These are phyloP conservation scores for Sepioteuthis lessoniana DNA, from an alignment of 2,888 invertebrate species.

Conservation along the genomic window DNA sequence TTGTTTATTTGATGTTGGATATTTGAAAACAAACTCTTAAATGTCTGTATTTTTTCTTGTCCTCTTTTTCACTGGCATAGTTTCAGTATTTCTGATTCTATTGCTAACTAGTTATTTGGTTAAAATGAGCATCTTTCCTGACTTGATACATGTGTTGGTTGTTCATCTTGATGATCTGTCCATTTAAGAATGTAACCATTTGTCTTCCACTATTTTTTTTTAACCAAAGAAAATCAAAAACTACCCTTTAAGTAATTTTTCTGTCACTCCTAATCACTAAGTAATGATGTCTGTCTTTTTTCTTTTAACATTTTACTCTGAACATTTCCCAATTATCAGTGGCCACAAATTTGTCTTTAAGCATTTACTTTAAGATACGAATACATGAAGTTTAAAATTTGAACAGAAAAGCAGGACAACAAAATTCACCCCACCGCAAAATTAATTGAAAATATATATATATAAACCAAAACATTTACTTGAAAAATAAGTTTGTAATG, in stretches of 20 bases:
- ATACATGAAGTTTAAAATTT: not conserved
- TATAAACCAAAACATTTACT: too few relatives aligned
- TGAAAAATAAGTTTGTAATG: too few relatives aligned
- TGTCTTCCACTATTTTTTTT: not conserved
- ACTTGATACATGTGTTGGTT: not conserved
- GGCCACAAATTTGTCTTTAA: too few relatives aligned
- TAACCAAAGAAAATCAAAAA: not conserved
- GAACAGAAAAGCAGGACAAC: not conserved
- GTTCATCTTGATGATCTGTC: not conserved
- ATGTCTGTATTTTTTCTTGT: not conserved
- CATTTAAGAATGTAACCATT: not conserved
- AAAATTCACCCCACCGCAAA: not conserved
- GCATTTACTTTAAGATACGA: not conserved
- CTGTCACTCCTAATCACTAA: rapidly evolving
- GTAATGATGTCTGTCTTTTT: not conserved
- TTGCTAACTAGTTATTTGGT: not conserved
- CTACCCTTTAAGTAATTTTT: not conserved
- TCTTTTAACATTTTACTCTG: not conserved
- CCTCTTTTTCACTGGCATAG: not conserved
- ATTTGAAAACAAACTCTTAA: not conserved
- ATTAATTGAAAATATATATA: not conserved
- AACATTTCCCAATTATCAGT: not conserved
- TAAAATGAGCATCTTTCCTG: not conserved
- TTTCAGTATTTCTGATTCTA: not conserved
- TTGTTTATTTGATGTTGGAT: not conserved